Base-by-base conservation (phyloP, 64 coral and sea anemone genomes). In the Montipora foliosa region DNA sequence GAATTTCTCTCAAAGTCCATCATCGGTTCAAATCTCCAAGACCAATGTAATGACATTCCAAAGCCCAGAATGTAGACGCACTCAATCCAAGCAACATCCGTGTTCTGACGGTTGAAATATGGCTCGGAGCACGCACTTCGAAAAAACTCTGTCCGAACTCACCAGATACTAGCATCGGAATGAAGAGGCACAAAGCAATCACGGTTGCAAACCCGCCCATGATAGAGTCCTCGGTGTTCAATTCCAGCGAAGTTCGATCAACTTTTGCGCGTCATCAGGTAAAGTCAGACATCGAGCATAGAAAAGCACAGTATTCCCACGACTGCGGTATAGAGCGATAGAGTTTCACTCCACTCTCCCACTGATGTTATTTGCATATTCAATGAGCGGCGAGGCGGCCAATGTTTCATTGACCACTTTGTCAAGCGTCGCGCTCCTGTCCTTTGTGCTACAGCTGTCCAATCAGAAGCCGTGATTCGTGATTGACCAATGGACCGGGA, bases 351-450 rank as follows among this genome's bases (percentile, higher is more conserved):
- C 58, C 25, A 24, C n/a, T 89, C 71, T 58, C 87, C 49, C 48
- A 89, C 87, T 53, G 90, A 92, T 78, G 44, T 83, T 45, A 92
- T 92, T 92, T 92, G 90, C 90, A 92, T 92, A 75, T 92, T 70
- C 66, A 85, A 85, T 85, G 1, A 85, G 15, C 62, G 79, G 51
- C 79, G 44, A 45, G 79, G 51, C 79, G 62, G 45, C 64, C 46
- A 67, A 84, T 68, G 6, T 57, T 57, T n/a, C 58, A 15, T 15
- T 14, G 14, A 71, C 1, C 68, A 71, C 82, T 69, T 67, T 85
- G 82, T 70, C 82, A 70, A 85, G 62, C 62, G 82, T 48, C 62
- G 67, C 82, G 82, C 64, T 67, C 71, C 82, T 72, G 68, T 72
- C 66, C 82, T 86, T 86, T 86, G 82, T 86, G 82, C 61, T 11